Conservation (phyloP, 2,888 invertebrate species). For the Eledona agricola region DNA sequence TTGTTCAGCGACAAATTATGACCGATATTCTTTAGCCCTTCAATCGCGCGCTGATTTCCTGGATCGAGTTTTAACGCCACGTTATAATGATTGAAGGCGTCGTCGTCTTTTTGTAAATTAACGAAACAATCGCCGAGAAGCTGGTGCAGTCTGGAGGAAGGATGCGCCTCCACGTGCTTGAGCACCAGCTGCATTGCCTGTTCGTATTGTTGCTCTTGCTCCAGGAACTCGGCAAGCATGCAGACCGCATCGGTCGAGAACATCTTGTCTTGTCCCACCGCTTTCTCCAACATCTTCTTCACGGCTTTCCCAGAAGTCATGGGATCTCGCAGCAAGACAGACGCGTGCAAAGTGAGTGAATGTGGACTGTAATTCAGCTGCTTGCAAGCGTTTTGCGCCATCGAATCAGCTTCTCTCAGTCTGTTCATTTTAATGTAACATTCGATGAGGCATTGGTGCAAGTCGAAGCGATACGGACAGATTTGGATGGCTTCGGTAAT, state of each 20-base stretch:
- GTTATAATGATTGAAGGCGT: constrained; percentile 74
- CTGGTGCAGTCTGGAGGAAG: constrained; percentile 72
- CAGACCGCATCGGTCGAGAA: constrained; percentile 75
- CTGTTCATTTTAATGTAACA: constrained; percentile 75
- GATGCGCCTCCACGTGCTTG: constrained; percentile 70
- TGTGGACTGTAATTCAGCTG: constrained; percentile 77
- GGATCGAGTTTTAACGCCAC: constrained; percentile 74
- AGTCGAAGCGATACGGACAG: constrained; percentile 71
- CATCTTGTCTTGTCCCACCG: constrained; percentile 75
- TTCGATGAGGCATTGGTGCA: constrained; percentile 80
- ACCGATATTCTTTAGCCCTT: constrained; percentile 72
- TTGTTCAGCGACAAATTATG: constrained; percentile 59
- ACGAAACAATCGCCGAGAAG: constrained; percentile 72
- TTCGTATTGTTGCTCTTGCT: constrained; percentile 71
- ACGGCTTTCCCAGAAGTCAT: constrained; percentile 67
- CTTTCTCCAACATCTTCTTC: constrained; percentile 75
- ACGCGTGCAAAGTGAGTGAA: constrained; percentile 78
- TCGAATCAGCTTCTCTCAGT: constrained; percentile 75
- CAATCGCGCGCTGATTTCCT: constrained; percentile 69
- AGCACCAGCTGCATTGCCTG: constrained; percentile 74
- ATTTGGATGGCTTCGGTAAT: constrained; percentile 73
- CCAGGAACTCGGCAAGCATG: constrained; percentile 75
- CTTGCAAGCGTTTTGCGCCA: constrained; percentile 76
- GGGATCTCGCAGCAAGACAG: constrained; percentile 75
- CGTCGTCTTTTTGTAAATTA: constrained; percentile 71